Base-by-base conservation (phyloP, 2,888 invertebrate species). In the Heliothis peltigera region DNA sequence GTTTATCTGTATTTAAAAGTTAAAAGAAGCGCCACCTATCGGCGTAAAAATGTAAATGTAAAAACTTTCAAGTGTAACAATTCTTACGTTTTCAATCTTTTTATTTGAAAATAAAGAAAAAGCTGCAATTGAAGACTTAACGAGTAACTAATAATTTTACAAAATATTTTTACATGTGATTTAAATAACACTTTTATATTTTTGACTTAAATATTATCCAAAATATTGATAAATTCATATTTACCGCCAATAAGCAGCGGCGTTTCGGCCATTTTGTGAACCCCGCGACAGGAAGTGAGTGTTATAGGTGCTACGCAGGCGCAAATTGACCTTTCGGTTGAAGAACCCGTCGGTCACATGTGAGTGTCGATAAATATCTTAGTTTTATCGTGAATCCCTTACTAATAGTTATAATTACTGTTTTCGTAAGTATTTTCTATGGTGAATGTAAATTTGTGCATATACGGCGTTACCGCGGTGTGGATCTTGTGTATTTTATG, bases 331-430 rank as follows among this genome's bases (percentile, higher is more conserved):
- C 97, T 97, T 97, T 97, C 97, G 97, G 97, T 97, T 96, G 96
- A 96, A 97, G 97, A 97, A 96, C 97, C 97, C 97, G 97, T 97
- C 97, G 97, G 97, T 97, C 97, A 97, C 97, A 97, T 97, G 97
- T 97, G 97, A 97, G 97, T 97, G 97, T 95, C 94, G 95, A 95
- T 95, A 94, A 95, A 95, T 95, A 95, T 94, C 91, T 90, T 91
- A 91, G 87, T 95, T 95, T 95, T 94, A 93, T 87, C 86, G 94
- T 91, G 91, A 91, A 90, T 90, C 89, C 90, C 82, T 88, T 90
- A 87, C 87, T 87, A 89, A 90, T 91, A 90, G 87, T 91, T 87
- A 81, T 89, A 86, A 85, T 89, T 88, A 89, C 86, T 87, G 87
- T 90, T 94, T 94, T 94, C 82, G 95, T 95, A 93, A 95, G 95